Base-by-base conservation (phyloP, 2,888 invertebrate species). In the Apamea epomidion region DNA sequence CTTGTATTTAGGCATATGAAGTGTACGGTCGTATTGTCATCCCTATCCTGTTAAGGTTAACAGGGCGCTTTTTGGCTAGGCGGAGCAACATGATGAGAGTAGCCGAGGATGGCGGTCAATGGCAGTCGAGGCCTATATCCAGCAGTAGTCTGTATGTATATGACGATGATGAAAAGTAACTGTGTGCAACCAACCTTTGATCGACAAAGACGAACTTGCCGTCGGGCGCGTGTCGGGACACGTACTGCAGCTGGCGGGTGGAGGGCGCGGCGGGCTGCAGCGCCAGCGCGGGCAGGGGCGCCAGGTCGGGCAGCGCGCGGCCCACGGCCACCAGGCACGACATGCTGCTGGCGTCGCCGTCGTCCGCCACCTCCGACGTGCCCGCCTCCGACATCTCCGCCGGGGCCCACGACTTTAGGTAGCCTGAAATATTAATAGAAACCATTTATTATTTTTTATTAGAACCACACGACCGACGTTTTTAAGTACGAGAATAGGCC, bases 201-300 rank as follows among this genome's bases (percentile, higher is more conserved):
- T 99, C 99, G 8, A 99, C 98, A 93, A 99, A 99, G 7, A 99
- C 96, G 95, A 99, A 99, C 95, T 99, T 99, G 10, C 99, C 99
- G 93, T 99, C 99, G 76, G 98, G 97, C 1, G 99, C 98, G 93
- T 99, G 99, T 2, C 99, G 96, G 0, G 99, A 99, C 69, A 98
- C 97, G 93, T 98, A 99, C 92, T 98, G 98, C 54, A 98, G 97
- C 6, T 97, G 97, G 45, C 98, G 95, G 1, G 98, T 96, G 86
- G 97, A 97, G 7, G 32, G 84, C 29, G 51, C 72, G 21, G 70
- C 77, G 72, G 54, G 14, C 72, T 29, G 68, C 7, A 16, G 76
- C 14, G 37, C 96, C 74, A 97, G 93, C 14, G 95, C 93, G 5
- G 97, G 51, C 21, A 0, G 18, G 0, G 67, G 94, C 5, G 97